phyloP scores from a whole-genome alignment of 2,888 invertebrate species.

The Acrocyrtus sp. region DNA sequence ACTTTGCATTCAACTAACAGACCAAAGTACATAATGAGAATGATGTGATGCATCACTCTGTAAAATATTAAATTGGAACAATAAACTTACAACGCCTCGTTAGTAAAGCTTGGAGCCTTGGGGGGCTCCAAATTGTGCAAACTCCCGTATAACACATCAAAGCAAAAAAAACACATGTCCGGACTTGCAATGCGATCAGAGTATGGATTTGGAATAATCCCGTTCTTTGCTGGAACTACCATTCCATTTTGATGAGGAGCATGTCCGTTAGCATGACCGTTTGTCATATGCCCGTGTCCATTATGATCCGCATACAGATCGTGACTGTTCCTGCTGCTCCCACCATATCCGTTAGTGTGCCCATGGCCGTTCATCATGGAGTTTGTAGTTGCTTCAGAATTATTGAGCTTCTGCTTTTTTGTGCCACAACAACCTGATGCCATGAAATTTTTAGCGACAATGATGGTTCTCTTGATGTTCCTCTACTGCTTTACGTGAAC shows the following conservation, averaged over 20 bases:
- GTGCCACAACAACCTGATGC: slow-evolving; percentile 82
- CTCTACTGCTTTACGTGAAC: too few relatives aligned
- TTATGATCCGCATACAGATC: slow-evolving; percentile 65
- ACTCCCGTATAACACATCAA: slow-evolving; percentile 96
- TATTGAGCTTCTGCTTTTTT: slow-evolving; percentile 91
- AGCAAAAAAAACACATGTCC: slow-evolving; percentile 99
- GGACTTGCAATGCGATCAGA: slow-evolving; percentile 76
- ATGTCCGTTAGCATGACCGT: slow-evolving; percentile 58
- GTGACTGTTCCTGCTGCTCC: slow-evolving; percentile 36
- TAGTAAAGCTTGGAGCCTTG: slow-evolving; percentile 89
- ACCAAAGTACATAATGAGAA: slow-evolving; percentile 63
- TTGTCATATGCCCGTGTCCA: slow-evolving; percentile 66
- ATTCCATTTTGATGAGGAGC: slow-evolving; percentile 37
- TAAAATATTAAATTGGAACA: slow-evolving; percentile 6
- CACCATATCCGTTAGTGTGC: slow-evolving; percentile 45
- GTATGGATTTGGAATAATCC: slow-evolving; percentile 31
- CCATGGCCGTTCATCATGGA: slow-evolving; percentile 65
- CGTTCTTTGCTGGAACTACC: slow-evolving; percentile 41
- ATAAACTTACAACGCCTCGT: slow-evolving; percentile 88
- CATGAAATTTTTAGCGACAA: slow-evolving; percentile 24
- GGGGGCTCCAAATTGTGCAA: slow-evolving; percentile 93
- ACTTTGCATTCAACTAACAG: slow-evolving; percentile 29
- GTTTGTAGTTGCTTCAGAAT: slow-evolving; percentile 65
- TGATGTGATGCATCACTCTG: too few relatives aligned
- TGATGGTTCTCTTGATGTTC: background rate